Evolutionary conservation across 37 sponge, comb jelly and placozoan species (phyloP), one percentile per base, ranked within the genome.

Genomic region (Haliclona indistincta): DNA sequence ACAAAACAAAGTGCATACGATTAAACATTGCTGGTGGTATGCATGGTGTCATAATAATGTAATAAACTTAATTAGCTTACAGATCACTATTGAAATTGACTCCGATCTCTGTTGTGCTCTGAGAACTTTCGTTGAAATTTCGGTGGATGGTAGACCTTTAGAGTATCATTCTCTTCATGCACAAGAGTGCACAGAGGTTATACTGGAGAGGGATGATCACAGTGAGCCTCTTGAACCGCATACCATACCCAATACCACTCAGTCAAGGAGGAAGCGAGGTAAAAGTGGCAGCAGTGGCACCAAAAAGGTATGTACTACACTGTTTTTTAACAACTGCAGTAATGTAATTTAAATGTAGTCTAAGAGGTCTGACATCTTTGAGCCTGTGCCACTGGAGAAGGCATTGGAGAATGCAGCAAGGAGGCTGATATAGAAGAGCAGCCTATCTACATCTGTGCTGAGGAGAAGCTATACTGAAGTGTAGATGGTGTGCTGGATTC

Each of bases 341-440:
- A n/a, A n/a, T n/a, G n/a, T n/a, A n/a, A n/a, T n/a, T n/a, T n/a
- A n/a, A n/a, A n/a, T n/a, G n/a, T n/a, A n/a, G n/a, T n/a, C n/a
- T n/a, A n/a, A n/a, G n/a, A n/a, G n/a, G n/a, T n/a, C n/a, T 49
- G 63, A 61, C 63, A 10, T 26, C 23, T 61, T 25, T 11, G 25
- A 61, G 25, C 25, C 63, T 61, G 63, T 61, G 10, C 15, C 15
- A 23, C 63, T 61, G 23, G 15, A 11, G 10, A 7, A 28, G 8
- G 43, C 28, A 11, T 35, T 67, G 40, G 25, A 26, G 26, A 60
- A 60, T 23, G 26, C 25, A 22, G 15, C 8, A 22, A 26, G 7
- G 62, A 22, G 62, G 62, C 8, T 7, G 62, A 60, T 20, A 22
- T 23, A 10, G 62, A 60, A 60, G 32, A 60, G 62, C 62, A 60